Evolutionary conservation across 1,140 invertebrate genomes (phyloP).

Genomic region (Adoxophyes honmai): DNA sequence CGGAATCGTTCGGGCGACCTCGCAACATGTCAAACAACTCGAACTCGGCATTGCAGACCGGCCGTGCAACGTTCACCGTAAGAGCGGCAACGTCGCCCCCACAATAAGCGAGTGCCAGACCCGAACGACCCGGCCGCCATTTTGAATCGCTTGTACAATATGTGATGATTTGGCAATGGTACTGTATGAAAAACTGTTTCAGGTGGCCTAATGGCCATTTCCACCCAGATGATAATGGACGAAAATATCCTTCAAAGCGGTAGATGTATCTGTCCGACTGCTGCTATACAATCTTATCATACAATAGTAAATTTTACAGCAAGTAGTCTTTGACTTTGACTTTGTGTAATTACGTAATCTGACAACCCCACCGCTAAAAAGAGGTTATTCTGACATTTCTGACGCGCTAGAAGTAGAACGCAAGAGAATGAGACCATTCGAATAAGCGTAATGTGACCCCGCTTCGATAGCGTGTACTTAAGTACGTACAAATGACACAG

Average conservation of each 20-base stretch:
- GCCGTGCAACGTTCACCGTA: conserved; percentile 29
- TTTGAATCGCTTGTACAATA: neutral
- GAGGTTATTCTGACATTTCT: neutral
- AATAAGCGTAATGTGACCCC: conserved; percentile 36
- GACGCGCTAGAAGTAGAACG: conserved; percentile 42
- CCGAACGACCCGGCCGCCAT: conserved; percentile 3
- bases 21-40: conserved; percentile 41
- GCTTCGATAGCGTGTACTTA: conserved; percentile 25
- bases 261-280: no score
- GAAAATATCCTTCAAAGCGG: no score
- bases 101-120: neutral
- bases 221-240: no score
- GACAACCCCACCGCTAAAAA: neutral
- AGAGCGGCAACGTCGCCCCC: conserved; percentile 60
- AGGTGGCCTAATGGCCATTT: neutral
- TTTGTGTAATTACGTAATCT: neutral
- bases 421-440: conserved; percentile 49
- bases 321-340: no score
- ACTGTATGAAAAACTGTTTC: neutral
- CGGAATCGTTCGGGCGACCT: conserved; percentile 43
- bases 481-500: conserved; percentile 29
- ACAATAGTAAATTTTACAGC: no score
- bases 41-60: conserved; percentile 39
- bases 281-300: no score
- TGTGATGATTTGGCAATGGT: neutral